A percentile compares a stretch with the other conserved stretches of the same genome.
Evolutionary conservation across 1,140 invertebrate species (phyloP).

Genomic region (Armadillidium nasatum): DNA sequence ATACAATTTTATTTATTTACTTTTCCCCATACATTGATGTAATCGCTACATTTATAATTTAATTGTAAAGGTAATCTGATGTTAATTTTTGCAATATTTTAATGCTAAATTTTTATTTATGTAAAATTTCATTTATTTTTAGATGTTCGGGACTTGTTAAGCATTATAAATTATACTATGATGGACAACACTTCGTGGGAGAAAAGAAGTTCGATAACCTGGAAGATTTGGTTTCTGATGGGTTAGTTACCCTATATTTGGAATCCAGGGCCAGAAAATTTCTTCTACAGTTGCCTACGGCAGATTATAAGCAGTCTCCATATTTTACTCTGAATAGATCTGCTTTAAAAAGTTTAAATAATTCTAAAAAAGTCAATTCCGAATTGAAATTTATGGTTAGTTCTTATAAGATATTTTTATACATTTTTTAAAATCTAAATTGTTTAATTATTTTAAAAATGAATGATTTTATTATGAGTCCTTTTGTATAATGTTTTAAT

Average conservation of each 20-base stretch:
- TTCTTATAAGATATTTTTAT: no score
- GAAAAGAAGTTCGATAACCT: slow-evolving; percentile 16
- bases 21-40: no score
- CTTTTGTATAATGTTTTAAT: no score
- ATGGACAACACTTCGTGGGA: slow-evolving; percentile 20
- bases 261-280: slow-evolving; percentile 24
- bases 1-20: no score
- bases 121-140: neutral
- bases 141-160: slow-evolving; percentile 23
- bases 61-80: no score
- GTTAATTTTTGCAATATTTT: no score
- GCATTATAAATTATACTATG: slow-evolving; percentile 24
- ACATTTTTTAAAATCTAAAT: no score
- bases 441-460: no score
- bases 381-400: no score
- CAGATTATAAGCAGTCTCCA: neutral
- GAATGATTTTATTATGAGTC: no score
- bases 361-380: neutral
- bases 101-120: neutral
- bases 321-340: slow-evolving; percentile 1
- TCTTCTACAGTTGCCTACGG: slow-evolving; percentile 19
- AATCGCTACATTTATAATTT: no score
- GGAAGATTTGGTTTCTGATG: slow-evolving; percentile 23
- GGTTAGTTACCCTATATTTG: slow-evolving; percentile 23
- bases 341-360: neutral